phyloP scores from a whole-genome alignment of 2,888 invertebrate species.

The Meloe dianella region DNA sequence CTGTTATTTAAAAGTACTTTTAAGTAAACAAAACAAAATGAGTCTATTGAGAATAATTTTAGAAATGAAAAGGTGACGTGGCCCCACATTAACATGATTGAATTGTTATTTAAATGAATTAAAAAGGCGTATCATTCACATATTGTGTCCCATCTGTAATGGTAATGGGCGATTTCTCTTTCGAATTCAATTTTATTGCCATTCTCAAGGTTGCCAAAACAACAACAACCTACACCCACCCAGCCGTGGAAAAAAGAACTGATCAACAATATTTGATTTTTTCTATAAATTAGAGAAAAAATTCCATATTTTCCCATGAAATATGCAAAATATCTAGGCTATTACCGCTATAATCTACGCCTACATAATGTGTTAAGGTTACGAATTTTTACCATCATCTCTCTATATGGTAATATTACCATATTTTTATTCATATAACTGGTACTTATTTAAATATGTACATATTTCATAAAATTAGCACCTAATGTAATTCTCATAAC shows the following conservation, averaged over 20 bases:
- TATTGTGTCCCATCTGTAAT: constrained; percentile 1
- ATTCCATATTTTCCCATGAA: not conserved
- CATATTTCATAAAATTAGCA: not conserved
- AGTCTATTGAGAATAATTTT: not conserved
- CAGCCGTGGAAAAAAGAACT: not conserved
- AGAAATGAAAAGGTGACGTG: not conserved
- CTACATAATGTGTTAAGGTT: not conserved
- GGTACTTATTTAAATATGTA: not conserved
- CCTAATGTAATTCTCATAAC: not conserved
- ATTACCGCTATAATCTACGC: not conserved
- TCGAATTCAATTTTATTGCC: not conserved
- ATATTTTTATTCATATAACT: not conserved
- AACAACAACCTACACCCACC: not conserved
- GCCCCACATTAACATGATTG: constrained; percentile 2
- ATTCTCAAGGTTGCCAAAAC: constrained; percentile 3
- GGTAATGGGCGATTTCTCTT: constrained; percentile 10
- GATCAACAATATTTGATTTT: too few species aligned
- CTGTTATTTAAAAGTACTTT: not conserved
- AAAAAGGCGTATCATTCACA: constrained; percentile 8
- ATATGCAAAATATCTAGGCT: constrained; percentile 9
- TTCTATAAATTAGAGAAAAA: not conserved
- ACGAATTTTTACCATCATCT: not conserved
- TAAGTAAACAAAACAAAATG: not conserved
- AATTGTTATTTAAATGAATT: constrained; percentile 12
- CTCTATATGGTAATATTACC: not conserved